Evolutionary conservation across 1,140 invertebrate species (phyloP).

Genomic region (Bombus cullumanus): DNA sequence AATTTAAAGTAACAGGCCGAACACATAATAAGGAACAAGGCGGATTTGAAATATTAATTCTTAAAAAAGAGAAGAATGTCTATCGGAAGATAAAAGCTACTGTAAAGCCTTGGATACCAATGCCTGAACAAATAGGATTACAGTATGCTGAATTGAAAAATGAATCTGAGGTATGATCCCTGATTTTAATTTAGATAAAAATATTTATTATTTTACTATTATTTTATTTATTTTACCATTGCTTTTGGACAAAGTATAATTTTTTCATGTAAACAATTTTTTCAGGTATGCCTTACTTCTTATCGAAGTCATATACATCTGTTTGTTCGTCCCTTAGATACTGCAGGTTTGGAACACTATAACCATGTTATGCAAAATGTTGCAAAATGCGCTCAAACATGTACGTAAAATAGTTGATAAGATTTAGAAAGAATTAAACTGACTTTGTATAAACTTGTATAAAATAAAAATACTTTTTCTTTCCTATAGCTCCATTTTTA

Average conservation of each 20-base stretch:
- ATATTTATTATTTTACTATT: neutral
- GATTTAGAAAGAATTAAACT: neutral
- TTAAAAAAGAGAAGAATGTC: accelerated
- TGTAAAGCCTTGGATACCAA: conserved; percentile 67
- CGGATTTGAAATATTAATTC: conserved; percentile 42
- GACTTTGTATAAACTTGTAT: neutral
- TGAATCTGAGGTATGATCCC: conserved; percentile 60
- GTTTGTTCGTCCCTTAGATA: conserved; percentile 66
- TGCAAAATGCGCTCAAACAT: conserved; percentile 65
- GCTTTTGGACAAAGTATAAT: too few species aligned
- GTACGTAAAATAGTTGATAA: conserved; percentile 51
- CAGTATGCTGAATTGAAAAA: conserved; percentile 57
- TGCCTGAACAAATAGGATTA: conserved; percentile 67
- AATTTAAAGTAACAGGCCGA: conserved; percentile 6
- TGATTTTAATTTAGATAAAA: neutral
- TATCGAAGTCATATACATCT: conserved; percentile 61
- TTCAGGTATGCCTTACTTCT: conserved; percentile 66
- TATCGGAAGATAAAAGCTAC: conserved; percentile 26
- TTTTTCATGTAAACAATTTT: conserved; percentile 28
- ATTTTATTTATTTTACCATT: too few species aligned
- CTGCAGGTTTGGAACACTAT: conserved; percentile 61
- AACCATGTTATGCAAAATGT: conserved; percentile 70
- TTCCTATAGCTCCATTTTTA: conserved; percentile 60
- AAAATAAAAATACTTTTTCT: neutral
- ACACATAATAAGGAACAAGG: conserved; percentile 13